Percentiles rank a stretch among this genome's conserved stretches.
These are phyloP conservation scores for Drosophila testacea DNA, from an alignment of 2,888 invertebrate genomes.

Conservation along the genomic window DNA sequence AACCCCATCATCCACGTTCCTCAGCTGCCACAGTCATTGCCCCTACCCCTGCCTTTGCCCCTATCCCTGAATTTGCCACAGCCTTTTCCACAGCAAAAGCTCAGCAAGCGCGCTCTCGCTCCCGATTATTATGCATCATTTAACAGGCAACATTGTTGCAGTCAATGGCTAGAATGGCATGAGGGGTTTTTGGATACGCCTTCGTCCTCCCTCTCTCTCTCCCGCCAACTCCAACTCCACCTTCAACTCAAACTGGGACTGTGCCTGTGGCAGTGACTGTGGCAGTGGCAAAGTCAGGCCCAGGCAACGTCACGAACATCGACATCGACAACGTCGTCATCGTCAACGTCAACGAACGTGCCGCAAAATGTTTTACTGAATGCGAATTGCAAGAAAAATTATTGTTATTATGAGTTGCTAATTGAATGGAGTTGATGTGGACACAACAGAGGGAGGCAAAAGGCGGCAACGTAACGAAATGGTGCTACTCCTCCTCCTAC, in stretches of 20 bases:
- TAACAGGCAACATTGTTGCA: slow-evolving; percentile 80
- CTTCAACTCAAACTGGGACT: slow-evolving; percentile 2
- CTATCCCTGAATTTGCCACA: slow-evolving; percentile 4
- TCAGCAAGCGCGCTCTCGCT: slow-evolving; percentile 63
- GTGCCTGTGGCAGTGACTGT: slow-evolving; percentile 5
- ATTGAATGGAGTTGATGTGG: slow-evolving; percentile 76
- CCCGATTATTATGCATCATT: slow-evolving; percentile 80
- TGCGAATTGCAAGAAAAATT: slow-evolving; percentile 77
- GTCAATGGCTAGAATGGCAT: slow-evolving; percentile 65
- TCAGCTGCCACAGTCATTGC: slow-evolving; percentile 4
- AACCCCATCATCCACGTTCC: slow-evolving; percentile 40
- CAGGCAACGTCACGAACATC: slow-evolving; percentile 69
- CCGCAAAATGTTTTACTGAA: slow-evolving; percentile 74
- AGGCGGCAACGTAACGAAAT: slow-evolving; percentile 13
- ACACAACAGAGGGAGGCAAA: slow-evolving; percentile 13
- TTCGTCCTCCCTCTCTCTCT: not conserved
- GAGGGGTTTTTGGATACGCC: slow-evolving; percentile 23
- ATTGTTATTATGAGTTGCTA: slow-evolving; percentile 81
- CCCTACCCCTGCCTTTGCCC: slow-evolving; percentile 5
- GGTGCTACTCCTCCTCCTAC: slow-evolving; percentile 20
- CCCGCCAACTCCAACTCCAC: not conserved
- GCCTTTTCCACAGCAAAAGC: slow-evolving; percentile 46
- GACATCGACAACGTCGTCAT: slow-evolving; percentile 37
- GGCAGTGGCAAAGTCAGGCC: slow-evolving; percentile 20
- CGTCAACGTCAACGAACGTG: slow-evolving; percentile 61